These are phyloP conservation scores for Acanthurus lineatus DNA, from an alignment of 2,797 vertebrate species.

Conservation along the genomic window DNA sequence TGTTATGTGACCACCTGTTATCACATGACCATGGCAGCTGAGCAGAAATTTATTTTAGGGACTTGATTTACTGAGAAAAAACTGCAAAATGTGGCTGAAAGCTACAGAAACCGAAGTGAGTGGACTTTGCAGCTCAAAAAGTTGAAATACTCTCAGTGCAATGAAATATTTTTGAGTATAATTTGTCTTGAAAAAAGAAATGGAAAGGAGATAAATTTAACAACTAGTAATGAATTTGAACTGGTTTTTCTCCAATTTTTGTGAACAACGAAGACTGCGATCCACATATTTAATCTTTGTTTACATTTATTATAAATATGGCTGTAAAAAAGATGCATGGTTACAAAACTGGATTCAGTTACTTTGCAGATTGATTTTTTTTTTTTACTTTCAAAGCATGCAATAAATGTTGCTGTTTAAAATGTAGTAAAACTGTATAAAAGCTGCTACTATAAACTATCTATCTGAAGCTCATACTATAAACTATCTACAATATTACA, in stretches of 20 bases:
- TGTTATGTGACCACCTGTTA: constrained; percentile 8
- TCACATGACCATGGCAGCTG: not conserved
- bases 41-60: too few species aligned
- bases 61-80: too few species aligned
- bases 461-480: too few species aligned
- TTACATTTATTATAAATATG: not conserved
- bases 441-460: not conserved
- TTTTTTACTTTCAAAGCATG: not conserved
- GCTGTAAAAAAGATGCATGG: not conserved
- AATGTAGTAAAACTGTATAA: not conserved
- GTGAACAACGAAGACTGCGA: not conserved
- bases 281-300: not conserved
- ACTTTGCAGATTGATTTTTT: not conserved
- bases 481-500: too few species aligned
- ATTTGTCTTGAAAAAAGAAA: too few species aligned
- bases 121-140: not conserved
- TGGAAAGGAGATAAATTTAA: too few species aligned
- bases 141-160: not conserved
- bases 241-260: not conserved
- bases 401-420: not conserved
- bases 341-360: not conserved
- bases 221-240: not conserved
- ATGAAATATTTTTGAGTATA: not conserved
- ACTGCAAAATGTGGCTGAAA: not conserved
- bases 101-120: too few species aligned